Conservation (phyloP, 2,113 vertebrate species). For the Silurus meridionalis region DNA sequence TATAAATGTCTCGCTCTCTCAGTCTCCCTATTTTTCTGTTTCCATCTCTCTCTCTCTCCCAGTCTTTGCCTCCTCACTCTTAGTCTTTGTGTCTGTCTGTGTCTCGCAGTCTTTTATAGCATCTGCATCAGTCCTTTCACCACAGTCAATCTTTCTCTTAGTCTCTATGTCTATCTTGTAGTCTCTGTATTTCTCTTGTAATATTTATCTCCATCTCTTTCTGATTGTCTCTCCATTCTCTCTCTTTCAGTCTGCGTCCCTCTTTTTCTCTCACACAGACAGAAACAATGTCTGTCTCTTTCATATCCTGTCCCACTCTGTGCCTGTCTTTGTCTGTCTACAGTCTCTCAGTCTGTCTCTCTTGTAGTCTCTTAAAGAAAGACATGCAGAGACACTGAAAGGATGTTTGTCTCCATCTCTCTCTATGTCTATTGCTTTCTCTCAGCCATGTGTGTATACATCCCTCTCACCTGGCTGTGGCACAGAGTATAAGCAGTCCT, state of each 20-base stretch:
- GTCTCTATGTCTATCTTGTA: too few relatives aligned
- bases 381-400: too few relatives aligned
- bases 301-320: background rate
- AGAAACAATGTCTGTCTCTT: too few relatives aligned
- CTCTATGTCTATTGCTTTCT: background rate
- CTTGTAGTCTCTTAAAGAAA: background rate
- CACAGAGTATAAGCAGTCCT: slow-evolving; percentile 69
- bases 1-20: background rate
- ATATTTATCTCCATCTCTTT: background rate
- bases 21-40: background rate
- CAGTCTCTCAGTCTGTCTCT: background rate
- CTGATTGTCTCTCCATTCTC: background rate
- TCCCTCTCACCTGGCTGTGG: slow-evolving; percentile 69
- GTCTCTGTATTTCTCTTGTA: too few relatives aligned
- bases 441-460: background rate
- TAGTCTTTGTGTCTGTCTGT: too few relatives aligned
- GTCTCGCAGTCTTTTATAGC: too few relatives aligned
- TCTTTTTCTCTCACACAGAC: background rate
- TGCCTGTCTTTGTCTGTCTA: background rate
- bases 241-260: background rate
- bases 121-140: too few relatives aligned
- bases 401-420: background rate
- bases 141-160: too few relatives aligned
- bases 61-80: background rate
- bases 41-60: background rate